Evolutionary conservation across 2,888 invertebrate genomes (phyloP), one percentile per base, ranked within the genome.

Genomic region (Cantharis nigra): DNA sequence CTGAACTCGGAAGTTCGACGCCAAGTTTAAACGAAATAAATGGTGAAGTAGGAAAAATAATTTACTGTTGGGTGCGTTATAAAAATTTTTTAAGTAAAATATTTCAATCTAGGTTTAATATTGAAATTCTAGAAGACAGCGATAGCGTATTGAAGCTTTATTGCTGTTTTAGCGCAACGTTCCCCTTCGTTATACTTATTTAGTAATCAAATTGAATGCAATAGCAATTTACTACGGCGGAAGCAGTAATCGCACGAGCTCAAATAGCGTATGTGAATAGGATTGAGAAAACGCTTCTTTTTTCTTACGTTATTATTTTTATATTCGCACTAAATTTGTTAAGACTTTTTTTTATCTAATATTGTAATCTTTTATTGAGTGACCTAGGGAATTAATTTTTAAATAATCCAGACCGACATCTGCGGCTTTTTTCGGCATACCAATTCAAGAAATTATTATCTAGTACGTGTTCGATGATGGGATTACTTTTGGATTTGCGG

Each of bases 401-500:
- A 80, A 75, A 80, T 74, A 71, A 80, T 79, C 78, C 72, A 67
- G 74, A 78, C 73, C 79, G 80, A 79, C 81, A 79, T 81, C 78
- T 81, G 81, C 78, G 78, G 76, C 72, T 74, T 80, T 76, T 26
- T 81, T 79, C 79, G 71, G 72, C 70, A 62, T 77, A 76, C 75
- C 72, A 77, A 77, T 71, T 80, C 78, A 76, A 77, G 79, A 80
- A 79, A 79, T 79, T 79, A 80, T 80, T 81, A 80, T 81, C 80
- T 72, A 74, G 72, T 74, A 67, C 73, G 74, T 75, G 76, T 80
- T 78, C 75, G 75, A 20, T 74, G 77, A 71, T 74, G 67, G 76
- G 78, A 79, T 79, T 79, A 80, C 72, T 73, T 77, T 69, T 23
- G 79, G 78, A 79, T 79, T 77, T 79, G 71, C 70, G 71, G 77